A percentile compares a stretch with the other conserved stretches of the same genome.
Conservation (phyloP, 2,888 invertebrate species). For the Stratiomys singularior region DNA sequence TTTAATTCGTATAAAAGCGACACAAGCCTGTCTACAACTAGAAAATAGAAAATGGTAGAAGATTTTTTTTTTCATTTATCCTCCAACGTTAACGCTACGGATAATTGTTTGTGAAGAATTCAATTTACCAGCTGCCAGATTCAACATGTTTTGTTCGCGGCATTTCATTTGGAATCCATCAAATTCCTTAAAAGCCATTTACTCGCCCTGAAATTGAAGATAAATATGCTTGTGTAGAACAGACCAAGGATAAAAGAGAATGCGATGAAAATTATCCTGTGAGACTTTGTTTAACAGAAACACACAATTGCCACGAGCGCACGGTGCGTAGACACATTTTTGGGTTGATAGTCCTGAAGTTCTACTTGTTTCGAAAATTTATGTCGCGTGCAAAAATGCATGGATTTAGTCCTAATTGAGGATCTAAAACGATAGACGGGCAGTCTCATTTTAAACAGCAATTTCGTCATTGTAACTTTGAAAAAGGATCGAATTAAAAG, state of each 20-base stretch:
- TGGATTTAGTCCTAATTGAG: no score
- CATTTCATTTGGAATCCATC: constrained; percentile 44
- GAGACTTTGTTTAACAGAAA: background rate
- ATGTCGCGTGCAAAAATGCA: no score
- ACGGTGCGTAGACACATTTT: no score
- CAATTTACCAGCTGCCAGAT: constrained; percentile 44
- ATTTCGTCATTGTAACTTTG: no score
- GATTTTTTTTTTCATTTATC: constrained; percentile 16
- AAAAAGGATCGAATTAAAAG: no score
- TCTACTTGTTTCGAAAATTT: no score
- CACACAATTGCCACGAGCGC: background rate
- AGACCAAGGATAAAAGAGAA: background rate
- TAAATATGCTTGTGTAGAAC: background rate
- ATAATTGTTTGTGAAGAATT: constrained; percentile 39
- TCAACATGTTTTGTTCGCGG: constrained; percentile 38
- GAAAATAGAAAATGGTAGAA: no score
- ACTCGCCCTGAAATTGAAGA: background rate
- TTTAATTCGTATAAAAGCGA: no score
- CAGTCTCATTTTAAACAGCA: no score
- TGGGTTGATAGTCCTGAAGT: no score
- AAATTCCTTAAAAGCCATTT: constrained; percentile 14
- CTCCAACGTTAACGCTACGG: background rate
- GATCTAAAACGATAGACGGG: no score
- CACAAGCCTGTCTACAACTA: no score
- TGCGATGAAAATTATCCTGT: background rate